phyloP scores from a whole-genome alignment of 1,140 invertebrate species.

The Drosophila equinoxialis region DNA sequence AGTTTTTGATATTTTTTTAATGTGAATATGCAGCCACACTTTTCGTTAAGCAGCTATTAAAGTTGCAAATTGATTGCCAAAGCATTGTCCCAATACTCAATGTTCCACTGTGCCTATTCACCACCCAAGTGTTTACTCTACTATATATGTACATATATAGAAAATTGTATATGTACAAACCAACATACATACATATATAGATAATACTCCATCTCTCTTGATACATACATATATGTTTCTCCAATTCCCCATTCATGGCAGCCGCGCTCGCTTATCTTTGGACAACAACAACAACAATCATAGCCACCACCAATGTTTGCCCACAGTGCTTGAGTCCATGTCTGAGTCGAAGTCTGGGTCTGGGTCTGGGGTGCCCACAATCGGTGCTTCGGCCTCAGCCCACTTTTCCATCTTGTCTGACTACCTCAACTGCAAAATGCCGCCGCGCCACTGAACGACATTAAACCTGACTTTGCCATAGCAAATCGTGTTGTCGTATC shows the following conservation, averaged over 20 bases:
- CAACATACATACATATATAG: neutral
- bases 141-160: neutral
- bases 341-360: conserved; percentile 24
- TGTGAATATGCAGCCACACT: neutral
- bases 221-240: conserved; percentile 4
- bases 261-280: conserved; percentile 37
- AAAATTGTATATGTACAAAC: neutral
- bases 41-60: neutral
- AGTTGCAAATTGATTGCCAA: neutral
- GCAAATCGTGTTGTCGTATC: conserved; percentile 15
- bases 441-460: conserved; percentile 71
- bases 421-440: conserved; percentile 73
- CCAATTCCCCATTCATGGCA: conserved; percentile 48
- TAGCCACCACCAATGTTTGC: conserved; percentile 27
- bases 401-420: conserved; percentile 45
- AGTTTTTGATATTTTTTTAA: neutral
- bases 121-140: conserved; percentile 7
- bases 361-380: conserved; percentile 55
- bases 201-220: conserved; percentile 29
- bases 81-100: neutral
- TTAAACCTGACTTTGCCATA: conserved; percentile 76
- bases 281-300: conserved; percentile 34
- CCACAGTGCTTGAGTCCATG: conserved; percentile 42
- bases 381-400: conserved; percentile 50
- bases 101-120: conserved; percentile 14